Evolutionary conservation across 2,113 vertebrate genomes (phyloP), one percentile per base, ranked within the genome.

Genomic region (Upupa epops): DNA sequence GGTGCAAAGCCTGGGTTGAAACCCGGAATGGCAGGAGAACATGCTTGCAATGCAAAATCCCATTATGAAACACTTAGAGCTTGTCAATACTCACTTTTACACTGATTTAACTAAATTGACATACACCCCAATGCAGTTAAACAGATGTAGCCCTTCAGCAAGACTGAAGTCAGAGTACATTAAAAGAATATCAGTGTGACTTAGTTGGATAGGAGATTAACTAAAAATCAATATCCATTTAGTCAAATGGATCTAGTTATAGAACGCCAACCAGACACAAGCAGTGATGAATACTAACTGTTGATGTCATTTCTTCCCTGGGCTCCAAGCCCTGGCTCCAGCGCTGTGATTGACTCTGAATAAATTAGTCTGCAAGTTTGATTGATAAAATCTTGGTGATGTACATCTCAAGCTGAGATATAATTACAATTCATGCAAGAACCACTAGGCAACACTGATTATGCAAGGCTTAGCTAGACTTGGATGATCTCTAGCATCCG

Each of bases 201-300:
- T 94, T 76, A 36, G 63, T 55, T 78, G 74, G 37, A 65, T 20
- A 66, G 75, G 28, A 66, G 86, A 89, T 92, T 73, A 95, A 89
- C 55, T 65, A 85, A 93, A 93, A 93, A 93, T 93, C 90, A 78
- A 93, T 92, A 90, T 8, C 61, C 77, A 90, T 84, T 95, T 79
- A 69, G 80, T 92, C 77, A 84, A 94, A 88, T 66, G 73, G 46
- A 42, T 70, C 85, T 80, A 73, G 42, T 59, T 79, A 89, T 10
- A 75, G 73, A 42, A 51, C 52, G 55, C 28, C 59, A 68, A 36
- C 17, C 31, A 75, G 26, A 61, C 24, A 78, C 4, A 79, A 84
- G 28, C 59, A 89, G 45, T 4, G 42, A 74, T 37, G 21, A 69
- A 84, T 76, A 84, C 46, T 66, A 92, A 32, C 29, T 20, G 37